These are phyloP conservation scores for Euura saliciscinereae DNA, from an alignment of 1,140 invertebrate species.

Conservation along the genomic window DNA sequence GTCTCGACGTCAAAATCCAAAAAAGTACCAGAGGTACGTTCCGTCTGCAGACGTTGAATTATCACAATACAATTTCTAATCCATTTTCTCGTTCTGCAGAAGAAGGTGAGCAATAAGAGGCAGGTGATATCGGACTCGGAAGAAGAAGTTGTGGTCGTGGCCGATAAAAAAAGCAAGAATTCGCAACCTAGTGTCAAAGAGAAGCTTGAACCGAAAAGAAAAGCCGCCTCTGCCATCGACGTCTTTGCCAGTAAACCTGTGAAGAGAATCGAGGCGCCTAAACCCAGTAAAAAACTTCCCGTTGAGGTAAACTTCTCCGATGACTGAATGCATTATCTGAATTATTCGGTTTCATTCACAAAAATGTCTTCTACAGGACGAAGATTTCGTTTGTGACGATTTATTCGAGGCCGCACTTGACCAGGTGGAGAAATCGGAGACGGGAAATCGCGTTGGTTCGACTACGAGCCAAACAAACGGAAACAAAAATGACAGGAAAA, in stretches of 20 bases:
- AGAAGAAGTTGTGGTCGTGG: constrained; percentile 32
- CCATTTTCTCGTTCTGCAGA: neutral
- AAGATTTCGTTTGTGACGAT: constrained; percentile 68
- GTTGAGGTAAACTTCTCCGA: constrained; percentile 25
- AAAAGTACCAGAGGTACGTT: neutral
- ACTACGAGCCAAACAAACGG: constrained; percentile 6
- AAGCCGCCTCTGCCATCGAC: constrained; percentile 37
- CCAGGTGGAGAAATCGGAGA: constrained; percentile 61
- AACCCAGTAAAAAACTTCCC: constrained; percentile 31
- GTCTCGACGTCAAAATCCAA: neutral
- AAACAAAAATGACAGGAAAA: neutral
- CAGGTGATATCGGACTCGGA: constrained; percentile 51
- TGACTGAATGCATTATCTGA: constrained; percentile 12
- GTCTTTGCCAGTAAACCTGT: constrained; percentile 56
- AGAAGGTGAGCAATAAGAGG: constrained; percentile 34
- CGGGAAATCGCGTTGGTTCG: constrained; percentile 27
- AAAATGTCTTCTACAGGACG: constrained; percentile 53
- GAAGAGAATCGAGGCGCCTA: constrained; percentile 40
- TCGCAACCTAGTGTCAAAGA: constrained; percentile 20
- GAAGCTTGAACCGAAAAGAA: constrained; percentile 18
- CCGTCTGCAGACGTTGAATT: neutral
- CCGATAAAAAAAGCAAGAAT: constrained; percentile 23
- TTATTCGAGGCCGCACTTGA: constrained; percentile 71
- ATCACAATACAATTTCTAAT: neutral
- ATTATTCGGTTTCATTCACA: constrained; percentile 23